Evolutionary conservation across 2,888 invertebrate species (phyloP).

Genomic region (Allygus modestus): DNA sequence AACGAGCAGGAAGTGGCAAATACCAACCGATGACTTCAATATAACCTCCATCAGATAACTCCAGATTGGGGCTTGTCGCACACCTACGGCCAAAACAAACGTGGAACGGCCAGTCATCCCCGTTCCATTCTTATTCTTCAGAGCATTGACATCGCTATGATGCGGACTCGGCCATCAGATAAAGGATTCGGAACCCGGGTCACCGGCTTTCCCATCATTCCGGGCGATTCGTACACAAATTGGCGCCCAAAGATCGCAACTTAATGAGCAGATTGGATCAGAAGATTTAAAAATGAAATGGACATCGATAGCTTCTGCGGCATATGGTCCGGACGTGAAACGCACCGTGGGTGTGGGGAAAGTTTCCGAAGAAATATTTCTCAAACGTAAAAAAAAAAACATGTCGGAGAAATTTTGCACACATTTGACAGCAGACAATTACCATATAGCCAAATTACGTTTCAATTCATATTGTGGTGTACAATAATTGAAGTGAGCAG

Average conservation of each 20-base stretch:
- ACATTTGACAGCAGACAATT: too few relatives aligned
- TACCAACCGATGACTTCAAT: constrained; percentile 54
- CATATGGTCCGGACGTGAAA: not conserved
- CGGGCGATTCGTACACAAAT: constrained; percentile 21
- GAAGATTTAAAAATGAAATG: not conserved
- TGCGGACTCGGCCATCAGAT: constrained; percentile 14
- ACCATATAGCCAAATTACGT: too few relatives aligned
- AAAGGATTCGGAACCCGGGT: constrained; percentile 14
- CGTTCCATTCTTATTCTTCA: constrained; percentile 40
- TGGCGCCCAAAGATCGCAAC: not conserved
- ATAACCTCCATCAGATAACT: constrained; percentile 46
- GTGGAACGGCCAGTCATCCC: constrained; percentile 28
- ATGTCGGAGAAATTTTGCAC: too few relatives aligned
- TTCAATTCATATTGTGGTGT: too few relatives aligned
- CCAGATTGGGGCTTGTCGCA: constrained; percentile 43
- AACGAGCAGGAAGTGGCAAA: constrained; percentile 53
- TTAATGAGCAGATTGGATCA: constrained; percentile 1
- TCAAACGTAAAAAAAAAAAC: too few relatives aligned
- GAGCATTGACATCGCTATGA: constrained; percentile 27
- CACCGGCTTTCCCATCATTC: constrained; percentile 7
- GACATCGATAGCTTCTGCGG: constrained; percentile 5
- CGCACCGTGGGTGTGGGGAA: not conserved
- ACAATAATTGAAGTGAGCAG: too few relatives aligned
- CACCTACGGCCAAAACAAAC: constrained; percentile 49
- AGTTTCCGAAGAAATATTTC: not conserved